Base-by-base conservation (phyloP, 2,888 invertebrate genomes). In the Hololepta plana region DNA sequence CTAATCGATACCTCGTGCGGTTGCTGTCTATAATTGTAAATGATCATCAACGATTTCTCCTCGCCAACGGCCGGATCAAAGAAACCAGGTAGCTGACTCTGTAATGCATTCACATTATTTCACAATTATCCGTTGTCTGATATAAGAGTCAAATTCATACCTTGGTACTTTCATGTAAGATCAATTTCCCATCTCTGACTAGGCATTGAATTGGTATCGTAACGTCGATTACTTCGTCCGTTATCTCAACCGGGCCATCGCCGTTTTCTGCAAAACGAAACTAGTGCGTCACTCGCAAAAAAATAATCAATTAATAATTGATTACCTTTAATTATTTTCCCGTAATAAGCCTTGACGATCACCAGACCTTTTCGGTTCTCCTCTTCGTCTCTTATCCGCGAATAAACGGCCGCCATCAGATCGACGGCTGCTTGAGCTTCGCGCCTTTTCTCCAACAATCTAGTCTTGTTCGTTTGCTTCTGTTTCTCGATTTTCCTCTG, bases 31-130 rank as follows among this genome's bases (percentile, higher is more conserved):
- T 76, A 91, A 46, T 70, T 67, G 57, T 96, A 96, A 42, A 81
- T 72, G 36, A 96, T 67, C 27, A 74, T 70, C 12, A 96, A 60
- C 42, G 71, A 70, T 53, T 96, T 96, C 15, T 84, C 76, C 41
- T 95, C 91, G 1, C 91, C 90, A 27, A 82, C 69, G 38, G 88
- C 87, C 0, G 93, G 90, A 55, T 98, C 96, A 55, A 81, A 96
- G 57, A 96, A 96, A 15, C 96, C 96, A 7, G 95, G 87, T 35
- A 96, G 56, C 47, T 90, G 87, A 49, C 82, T 76, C 93, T 95
- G 57, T 13, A 67, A 65, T 36, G 32, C 40, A 33, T 32, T 35
- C 24, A 37, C 34, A 30, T 30, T 28, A 20, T n/a, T n/a, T n/a
- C n/a, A n/a, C 9, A 20, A 20, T 10, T 20, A 10, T 3, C 9